Base-by-base conservation (phyloP, 2,888 invertebrate genomes). In the Teleogryllus oceanicus region DNA sequence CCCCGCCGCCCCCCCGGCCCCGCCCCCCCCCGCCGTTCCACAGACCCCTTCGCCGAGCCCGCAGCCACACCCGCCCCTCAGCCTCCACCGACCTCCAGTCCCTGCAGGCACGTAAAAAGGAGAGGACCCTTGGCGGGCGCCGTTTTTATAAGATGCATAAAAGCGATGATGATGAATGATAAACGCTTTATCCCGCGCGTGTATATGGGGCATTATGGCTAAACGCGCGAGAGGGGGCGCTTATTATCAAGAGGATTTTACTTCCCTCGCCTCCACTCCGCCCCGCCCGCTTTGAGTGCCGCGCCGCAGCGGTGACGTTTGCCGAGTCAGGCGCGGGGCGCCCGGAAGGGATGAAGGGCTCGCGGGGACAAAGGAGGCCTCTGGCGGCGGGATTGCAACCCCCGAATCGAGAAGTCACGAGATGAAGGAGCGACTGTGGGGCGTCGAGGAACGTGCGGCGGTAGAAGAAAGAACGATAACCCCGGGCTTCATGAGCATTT, bases 101-200 rank as follows among this genome's bases (percentile, higher is more conserved):
- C 37, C 62, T 62, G 5, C 62, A n/a, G 16, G 62, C 13, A 62
- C 62, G 62, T 62, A 62, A 62, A 62, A 62, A 62, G 76, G 76
- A 21, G 76, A 76, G 49, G 24, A 1, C 76, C 76, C 24, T 18
- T 21, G 24, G 24, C 24, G 24, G 18, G 76, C n/a, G 16, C 74
- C 76, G 49, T 76, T 37, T 76, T 76, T 76, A 37, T 37, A 76
- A 76, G 76, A 76, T 37, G 76, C 76, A 76, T 37, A 37, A 62
- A 62, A 62, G 62, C 13, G 62, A 62, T 62, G 62, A 62, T 62
- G 62, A 62, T 62, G 62, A 62, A 62, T 62, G 62, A 62, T 62
- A 62, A 62, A 62, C 62, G 62, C 62, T 62, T 62, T 62, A 62
- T 62, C 62, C 62, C 16, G 62, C 62, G 62, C 62, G 62, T 62